Base-by-base conservation (phyloP, 2,797 vertebrate species). In the Vireo griseus region DNA sequence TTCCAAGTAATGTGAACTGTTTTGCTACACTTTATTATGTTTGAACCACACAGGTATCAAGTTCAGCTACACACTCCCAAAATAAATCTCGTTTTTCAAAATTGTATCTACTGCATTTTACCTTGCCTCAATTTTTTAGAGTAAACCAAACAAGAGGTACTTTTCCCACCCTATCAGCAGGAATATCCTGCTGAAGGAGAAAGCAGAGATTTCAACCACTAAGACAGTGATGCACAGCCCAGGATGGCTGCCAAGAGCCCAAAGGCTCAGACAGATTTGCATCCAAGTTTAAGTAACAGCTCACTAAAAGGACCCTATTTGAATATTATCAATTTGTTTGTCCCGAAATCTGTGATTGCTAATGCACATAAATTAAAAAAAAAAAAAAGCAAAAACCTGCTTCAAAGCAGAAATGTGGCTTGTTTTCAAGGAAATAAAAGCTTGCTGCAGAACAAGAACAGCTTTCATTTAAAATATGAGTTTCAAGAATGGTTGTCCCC, bases 191-290 rank as follows among this genome's bases (percentile, higher is more conserved):
- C 78, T 85, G 68, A 72, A 81, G 80, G 58, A 72, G 73, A 65
- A 88, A 68, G 39, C 11, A 50, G 51, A 33, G 69, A 90, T 79
- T 71, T 51, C 37, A 63, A 24, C 4, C 52, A 66, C 26, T 16
- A 54, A 83, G 65, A 69, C 71, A 81, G 29, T 6, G 57, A 82
- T 59, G 80, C 88, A 48, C 62, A 72, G 84, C 8, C 29, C 62
- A 92, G 86, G 47, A 67, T 4, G 11, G 21, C 75, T 86, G 88
- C 65, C 89, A 88, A 79, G 66, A 67, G 33, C 51, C 80, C 52
- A 87, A 80, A 55, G 73, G 50, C 79, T 86, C 45, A 33, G 37
- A 45, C 5, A 86, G 31, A 80, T 80, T 66, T 74, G 65, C 48
- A 73, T 10, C 5, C 11, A 66, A 71, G 35, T 87, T 86, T 67